These are phyloP conservation scores for Rotaria macrura DNA, from an alignment of 2,888 invertebrate genomes.

Conservation along the genomic window DNA sequence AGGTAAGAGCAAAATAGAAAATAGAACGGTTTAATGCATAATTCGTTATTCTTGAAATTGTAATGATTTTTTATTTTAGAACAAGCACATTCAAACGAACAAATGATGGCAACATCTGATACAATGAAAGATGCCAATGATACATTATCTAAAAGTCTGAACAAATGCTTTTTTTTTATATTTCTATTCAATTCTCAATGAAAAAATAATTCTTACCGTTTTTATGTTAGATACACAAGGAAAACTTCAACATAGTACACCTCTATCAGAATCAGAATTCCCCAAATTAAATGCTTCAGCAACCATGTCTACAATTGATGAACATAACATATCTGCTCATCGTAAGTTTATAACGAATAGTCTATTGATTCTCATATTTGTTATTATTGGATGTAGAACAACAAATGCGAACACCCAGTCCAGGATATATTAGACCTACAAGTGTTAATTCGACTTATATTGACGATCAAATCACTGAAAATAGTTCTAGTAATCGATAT, in stretches of 20 bases:
- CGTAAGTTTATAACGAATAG: background rate
- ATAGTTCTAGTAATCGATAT: constrained; percentile 36
- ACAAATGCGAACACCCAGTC: background rate
- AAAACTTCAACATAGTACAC: background rate
- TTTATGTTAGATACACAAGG: background rate
- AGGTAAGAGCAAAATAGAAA: too few relatives aligned
- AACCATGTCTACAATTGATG: background rate
- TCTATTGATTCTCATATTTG: background rate
- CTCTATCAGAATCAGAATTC: background rate
- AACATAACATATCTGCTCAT: background rate
- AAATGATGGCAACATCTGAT: background rate
- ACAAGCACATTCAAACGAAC: background rate
- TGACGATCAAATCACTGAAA: background rate
- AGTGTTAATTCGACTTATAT: background rate
- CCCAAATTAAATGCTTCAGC: background rate
- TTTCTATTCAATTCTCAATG: too few relatives aligned
- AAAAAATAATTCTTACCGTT: too few relatives aligned
- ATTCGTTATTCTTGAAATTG: background rate
- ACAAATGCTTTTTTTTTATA: too few relatives aligned
- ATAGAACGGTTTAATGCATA: background rate
- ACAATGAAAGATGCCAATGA: background rate
- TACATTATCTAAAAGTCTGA: background rate
- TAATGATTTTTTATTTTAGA: background rate
- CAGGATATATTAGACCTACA: background rate
- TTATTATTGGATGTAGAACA: background rate